Conservation (phyloP, 1,140 invertebrate genomes). For the Odontomachus brunneus region DNA sequence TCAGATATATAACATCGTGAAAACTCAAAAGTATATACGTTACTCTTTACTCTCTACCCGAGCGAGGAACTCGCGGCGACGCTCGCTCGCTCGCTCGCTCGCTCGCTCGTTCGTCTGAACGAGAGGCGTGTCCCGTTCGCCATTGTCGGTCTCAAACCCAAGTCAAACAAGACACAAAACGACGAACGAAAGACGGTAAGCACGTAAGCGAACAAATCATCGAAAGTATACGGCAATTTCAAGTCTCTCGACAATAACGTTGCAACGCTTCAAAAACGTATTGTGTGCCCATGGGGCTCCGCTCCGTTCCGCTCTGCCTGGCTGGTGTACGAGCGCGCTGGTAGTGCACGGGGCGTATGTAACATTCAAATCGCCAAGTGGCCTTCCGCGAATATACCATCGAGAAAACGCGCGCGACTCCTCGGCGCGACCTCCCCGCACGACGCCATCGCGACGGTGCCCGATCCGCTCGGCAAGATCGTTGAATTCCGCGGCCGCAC, state of each 20-base stretch:
- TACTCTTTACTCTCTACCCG: slow-evolving; percentile 60
- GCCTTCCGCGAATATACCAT: background rate
- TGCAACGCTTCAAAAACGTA: slow-evolving; percentile 81
- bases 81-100: slow-evolving; percentile 34
- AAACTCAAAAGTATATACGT: slow-evolving; percentile 33
- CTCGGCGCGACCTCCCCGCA: slow-evolving; percentile 18
- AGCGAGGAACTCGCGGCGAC: slow-evolving; percentile 46
- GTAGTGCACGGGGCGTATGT: background rate
- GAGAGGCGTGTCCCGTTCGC: slow-evolving; percentile 78
- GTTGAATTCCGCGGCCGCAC: too few relatives aligned
- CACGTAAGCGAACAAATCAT: slow-evolving; percentile 73
- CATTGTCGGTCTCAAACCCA: slow-evolving; percentile 64
- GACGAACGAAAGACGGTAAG: slow-evolving; percentile 69
- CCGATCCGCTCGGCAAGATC: too few relatives aligned
- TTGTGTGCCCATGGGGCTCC: slow-evolving; percentile 78
- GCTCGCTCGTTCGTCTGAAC: slow-evolving; percentile 45
- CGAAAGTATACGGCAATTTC: slow-evolving; percentile 72
- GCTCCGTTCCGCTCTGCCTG: slow-evolving; percentile 70
- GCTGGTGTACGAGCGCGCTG: slow-evolving; percentile 72
- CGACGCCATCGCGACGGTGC: too few relatives aligned
- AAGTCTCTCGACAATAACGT: slow-evolving; percentile 73
- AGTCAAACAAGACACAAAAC: slow-evolving; percentile 55
- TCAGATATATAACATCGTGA: slow-evolving; percentile 56
- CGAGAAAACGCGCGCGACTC: background rate
- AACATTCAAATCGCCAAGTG: slow-evolving; percentile 1